A percentile compares a stretch with the other conserved stretches of the same genome.
These are phyloP conservation scores for Siniperca scherzeri DNA, from an alignment of 2,797 vertebrate species.

Conservation along the genomic window DNA sequence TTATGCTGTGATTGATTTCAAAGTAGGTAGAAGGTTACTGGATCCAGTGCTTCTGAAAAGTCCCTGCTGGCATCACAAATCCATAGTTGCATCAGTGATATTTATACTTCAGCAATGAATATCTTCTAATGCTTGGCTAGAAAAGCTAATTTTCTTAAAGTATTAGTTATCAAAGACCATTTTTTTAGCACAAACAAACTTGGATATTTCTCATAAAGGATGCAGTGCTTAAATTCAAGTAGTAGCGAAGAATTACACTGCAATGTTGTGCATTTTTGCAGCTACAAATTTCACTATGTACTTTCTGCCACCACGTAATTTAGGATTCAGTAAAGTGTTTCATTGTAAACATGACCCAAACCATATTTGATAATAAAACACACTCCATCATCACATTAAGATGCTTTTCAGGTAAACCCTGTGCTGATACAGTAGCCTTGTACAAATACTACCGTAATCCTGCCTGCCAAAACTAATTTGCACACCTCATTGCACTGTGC, in stretches of 20 bases:
- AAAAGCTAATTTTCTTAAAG: slow-evolving; percentile 26
- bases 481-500: slow-evolving; percentile 66
- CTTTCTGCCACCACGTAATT: slow-evolving; percentile 9
- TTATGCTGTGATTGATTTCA: slow-evolving; percentile 74
- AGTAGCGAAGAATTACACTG: slow-evolving; percentile 12
- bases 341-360: slow-evolving; percentile 24
- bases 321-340: slow-evolving; percentile 3
- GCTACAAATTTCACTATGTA: not conserved
- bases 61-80: slow-evolving; percentile 41
- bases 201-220: slow-evolving; percentile 1
- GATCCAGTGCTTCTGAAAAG: slow-evolving; percentile 51
- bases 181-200: slow-evolving; percentile 8
- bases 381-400: slow-evolving; percentile 40
- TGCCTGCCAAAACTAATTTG: slow-evolving; percentile 67
- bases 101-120: slow-evolving; percentile 49
- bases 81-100: slow-evolving; percentile 39
- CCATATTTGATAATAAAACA: slow-evolving; percentile 19
- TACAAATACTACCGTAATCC: slow-evolving; percentile 53
- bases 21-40: slow-evolving; percentile 66
- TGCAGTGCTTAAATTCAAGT: not conserved
- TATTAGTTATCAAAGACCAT: slow-evolving; percentile 6
- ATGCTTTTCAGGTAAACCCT: slow-evolving; percentile 53
- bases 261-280: not conserved
- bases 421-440: slow-evolving; percentile 36
- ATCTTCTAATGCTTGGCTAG: slow-evolving; percentile 3